A percentile compares a stretch with the other conserved stretches of the same genome.
Conservation (phyloP, 2,888 invertebrate species). For the Temnothorax ravouxi region DNA sequence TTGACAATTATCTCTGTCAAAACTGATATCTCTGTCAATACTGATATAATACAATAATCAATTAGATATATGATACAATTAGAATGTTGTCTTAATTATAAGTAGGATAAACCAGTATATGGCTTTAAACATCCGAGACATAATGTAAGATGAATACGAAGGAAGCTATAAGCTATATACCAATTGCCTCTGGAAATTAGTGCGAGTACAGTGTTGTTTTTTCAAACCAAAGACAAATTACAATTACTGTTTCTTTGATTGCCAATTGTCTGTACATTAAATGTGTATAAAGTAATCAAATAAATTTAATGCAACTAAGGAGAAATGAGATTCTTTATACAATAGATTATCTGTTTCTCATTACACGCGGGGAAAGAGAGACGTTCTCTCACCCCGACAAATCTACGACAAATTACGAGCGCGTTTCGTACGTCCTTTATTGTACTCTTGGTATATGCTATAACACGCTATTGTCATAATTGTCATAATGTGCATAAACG, state of each 20-base stretch:
- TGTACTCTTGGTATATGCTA: background rate
- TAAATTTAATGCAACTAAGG: slow-evolving; percentile 10
- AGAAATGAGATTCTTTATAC: background rate
- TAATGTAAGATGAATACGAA: background rate
- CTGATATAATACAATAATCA: background rate
- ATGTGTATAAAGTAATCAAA: slow-evolving; percentile 22
- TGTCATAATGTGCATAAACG: background rate
- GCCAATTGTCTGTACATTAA: background rate
- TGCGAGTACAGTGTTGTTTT: slow-evolving; percentile 4
- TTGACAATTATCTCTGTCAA: background rate
- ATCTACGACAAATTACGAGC: background rate
- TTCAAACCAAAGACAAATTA: slow-evolving; percentile 39
- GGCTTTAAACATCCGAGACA: background rate
- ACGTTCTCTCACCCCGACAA: background rate
- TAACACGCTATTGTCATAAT: background rate
- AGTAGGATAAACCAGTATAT: background rate
- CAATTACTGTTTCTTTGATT: slow-evolving; percentile 10
- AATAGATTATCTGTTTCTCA: slow-evolving; percentile 2
- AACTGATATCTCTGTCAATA: background rate
- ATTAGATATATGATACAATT: slow-evolving; percentile 3
- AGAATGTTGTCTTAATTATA: background rate
- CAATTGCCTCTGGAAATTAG: background rate
- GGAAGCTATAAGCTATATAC: background rate
- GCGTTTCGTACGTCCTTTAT: background rate
- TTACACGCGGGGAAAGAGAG: background rate